Evolutionary conservation across 2,888 invertebrate genomes (phyloP).

Genomic region (Synergus itoensis): DNA sequence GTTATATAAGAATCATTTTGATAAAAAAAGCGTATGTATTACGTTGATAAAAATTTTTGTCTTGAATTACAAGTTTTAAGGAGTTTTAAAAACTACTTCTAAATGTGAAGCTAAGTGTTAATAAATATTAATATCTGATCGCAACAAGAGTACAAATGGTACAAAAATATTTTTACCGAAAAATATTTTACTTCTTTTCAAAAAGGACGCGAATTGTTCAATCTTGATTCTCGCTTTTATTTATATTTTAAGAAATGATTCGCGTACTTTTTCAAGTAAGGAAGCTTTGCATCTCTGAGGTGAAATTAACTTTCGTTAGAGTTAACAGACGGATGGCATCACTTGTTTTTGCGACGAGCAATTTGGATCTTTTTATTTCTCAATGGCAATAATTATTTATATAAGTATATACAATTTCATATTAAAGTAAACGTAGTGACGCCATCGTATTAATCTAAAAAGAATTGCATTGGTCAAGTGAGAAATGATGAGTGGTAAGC

Average conservation of each 20-base stretch:
- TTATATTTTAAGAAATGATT: constrained; percentile 29
- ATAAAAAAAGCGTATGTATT: not conserved
- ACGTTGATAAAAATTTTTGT: not conserved
- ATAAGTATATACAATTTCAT: constrained; percentile 68
- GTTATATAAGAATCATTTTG: not conserved
- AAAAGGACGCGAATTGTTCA: constrained; percentile 35
- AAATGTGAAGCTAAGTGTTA: constrained; percentile 28
- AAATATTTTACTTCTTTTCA: constrained; percentile 25
- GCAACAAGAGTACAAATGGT: constrained; percentile 39
- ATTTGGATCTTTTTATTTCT: constrained; percentile 62
- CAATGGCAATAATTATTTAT: constrained; percentile 72
- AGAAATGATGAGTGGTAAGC: constrained; percentile 30
- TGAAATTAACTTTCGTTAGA: constrained; percentile 29
- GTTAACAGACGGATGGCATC: constrained; percentile 28
- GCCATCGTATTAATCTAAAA: constrained; percentile 61
- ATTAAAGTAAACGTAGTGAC: constrained; percentile 66
- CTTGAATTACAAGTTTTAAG: constrained; percentile 1
- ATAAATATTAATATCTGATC: constrained; percentile 28
- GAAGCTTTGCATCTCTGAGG: constrained; percentile 33
- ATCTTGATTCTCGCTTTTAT: constrained; percentile 20
- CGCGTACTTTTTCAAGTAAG: constrained; percentile 14
- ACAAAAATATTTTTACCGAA: constrained; percentile 28
- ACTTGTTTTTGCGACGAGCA: constrained; percentile 42
- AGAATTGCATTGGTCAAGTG: constrained; percentile 27
- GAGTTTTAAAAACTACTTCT: not conserved